A percentile compares a stretch with the other conserved stretches of the same genome.
phyloP scores from a whole-genome alignment of 1,140 invertebrate species.

The Cyclina sinensis region DNA sequence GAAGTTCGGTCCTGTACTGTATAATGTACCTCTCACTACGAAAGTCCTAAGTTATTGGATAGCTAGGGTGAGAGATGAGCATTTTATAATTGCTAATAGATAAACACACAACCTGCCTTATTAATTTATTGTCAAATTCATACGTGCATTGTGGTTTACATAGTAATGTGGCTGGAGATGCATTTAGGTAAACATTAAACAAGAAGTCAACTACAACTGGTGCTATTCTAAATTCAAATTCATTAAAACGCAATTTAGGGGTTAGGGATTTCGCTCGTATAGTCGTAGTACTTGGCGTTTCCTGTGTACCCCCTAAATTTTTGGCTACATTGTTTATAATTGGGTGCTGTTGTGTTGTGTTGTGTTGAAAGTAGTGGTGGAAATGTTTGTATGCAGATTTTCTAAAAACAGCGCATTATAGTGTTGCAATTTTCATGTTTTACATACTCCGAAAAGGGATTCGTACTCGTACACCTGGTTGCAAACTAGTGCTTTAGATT shows the following conservation, averaged over 20 bases:
- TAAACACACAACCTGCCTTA: neutral
- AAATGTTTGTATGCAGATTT: neutral
- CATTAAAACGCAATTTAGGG: neutral
- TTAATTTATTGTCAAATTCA: neutral
- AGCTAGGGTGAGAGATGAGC: neutral
- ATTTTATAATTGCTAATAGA: too few species aligned
- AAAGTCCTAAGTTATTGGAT: neutral
- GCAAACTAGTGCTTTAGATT: too few species aligned
- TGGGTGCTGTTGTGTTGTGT: too few species aligned
- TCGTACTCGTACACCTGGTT: too few species aligned
- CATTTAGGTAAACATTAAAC: neutral
- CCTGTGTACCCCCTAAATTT: neutral
- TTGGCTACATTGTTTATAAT: neutral
- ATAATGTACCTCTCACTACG: neutral
- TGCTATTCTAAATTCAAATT: neutral
- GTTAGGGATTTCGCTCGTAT: slow-evolving; percentile 1
- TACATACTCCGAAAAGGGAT: too few species aligned
- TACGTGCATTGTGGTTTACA: neutral
- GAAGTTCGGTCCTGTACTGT: neutral
- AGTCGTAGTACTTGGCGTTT: neutral
- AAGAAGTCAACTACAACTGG: too few species aligned
- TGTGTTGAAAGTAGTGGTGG: neutral
- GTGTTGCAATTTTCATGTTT: neutral
- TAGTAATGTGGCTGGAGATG: neutral
- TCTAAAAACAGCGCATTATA: neutral